Conservation (phyloP, 1,140 invertebrate species). For the Drosophila arizonae region DNA sequence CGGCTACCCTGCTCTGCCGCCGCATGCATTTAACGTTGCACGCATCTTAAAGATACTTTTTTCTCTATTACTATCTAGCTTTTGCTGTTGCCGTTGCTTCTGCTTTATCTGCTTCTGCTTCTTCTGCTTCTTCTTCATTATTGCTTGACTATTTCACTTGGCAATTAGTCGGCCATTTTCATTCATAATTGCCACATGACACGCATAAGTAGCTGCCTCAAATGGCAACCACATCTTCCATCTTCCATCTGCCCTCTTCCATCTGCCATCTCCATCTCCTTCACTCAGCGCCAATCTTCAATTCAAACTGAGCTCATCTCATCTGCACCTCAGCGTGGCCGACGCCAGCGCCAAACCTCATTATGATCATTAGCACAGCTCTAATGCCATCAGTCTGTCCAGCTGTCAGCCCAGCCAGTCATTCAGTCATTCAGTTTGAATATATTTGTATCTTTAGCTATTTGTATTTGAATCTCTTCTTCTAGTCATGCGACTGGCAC, state of each 20-base stretch:
- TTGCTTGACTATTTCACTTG: constrained; percentile 30
- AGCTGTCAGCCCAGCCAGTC: background rate
- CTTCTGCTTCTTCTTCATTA: constrained; percentile 3
- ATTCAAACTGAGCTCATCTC: constrained; percentile 24
- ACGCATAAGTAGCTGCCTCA: constrained; percentile 60
- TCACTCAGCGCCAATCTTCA: constrained; percentile 9
- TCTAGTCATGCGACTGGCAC: background rate
- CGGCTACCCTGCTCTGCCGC: background rate
- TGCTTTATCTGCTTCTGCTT: background rate
- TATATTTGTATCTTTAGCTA: constrained; percentile 4
- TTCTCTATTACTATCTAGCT: background rate
- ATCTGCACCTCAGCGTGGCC: constrained; percentile 16
- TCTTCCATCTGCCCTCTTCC: background rate
- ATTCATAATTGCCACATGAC: constrained; percentile 60
- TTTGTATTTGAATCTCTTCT: constrained; percentile 6
- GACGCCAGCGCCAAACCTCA: constrained; percentile 31
- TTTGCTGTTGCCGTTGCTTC: constrained; percentile 4
- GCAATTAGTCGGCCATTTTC: constrained; percentile 60
- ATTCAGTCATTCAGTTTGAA: background rate
- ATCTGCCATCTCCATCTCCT: background rate
- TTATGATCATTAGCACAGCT: constrained; percentile 53
- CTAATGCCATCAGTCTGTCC: constrained; percentile 24
- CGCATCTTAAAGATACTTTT: constrained; percentile 35
- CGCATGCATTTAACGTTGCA: constrained; percentile 20
- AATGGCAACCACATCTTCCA: constrained; percentile 28